Evolutionary conservation across 2,888 invertebrate genomes (phyloP), one percentile per base, ranked within the genome.

Genomic region (Sminthurinus aureus): DNA sequence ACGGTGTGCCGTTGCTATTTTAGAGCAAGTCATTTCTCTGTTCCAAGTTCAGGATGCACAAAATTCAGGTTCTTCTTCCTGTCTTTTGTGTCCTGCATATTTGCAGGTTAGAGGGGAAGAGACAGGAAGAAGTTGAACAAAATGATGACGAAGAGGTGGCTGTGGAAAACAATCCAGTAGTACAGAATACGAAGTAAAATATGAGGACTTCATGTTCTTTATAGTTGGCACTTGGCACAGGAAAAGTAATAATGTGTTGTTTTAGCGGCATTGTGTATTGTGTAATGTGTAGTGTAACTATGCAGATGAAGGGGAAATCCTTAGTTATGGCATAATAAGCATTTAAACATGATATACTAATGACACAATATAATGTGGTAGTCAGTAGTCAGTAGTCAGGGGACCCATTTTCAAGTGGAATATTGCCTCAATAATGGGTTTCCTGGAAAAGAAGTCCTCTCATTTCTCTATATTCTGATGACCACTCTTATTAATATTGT

Each of bases 321-420:
- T 79, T 79, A 67, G 79, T 71, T 67, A 67, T 79, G 79, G 69
- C 79, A 79, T 79, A 79, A 79, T 79, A 79, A 79, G 79, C 79
- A 79, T 79, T 79, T 79, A 79, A 79, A 79, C 69, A 79, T 79
- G 79, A 79, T 79, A 79, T 79, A 79, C 79, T 79, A 50, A 38
- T 22, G 15, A 0, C 15, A n/a, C 20, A 69, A n/a, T 51, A 69
- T 79, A 69, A 20, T 67, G 79, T 69, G 15, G 69, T 71, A 50
- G 79, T 69, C 79, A 22, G 69, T n/a, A n/a, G n/a, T n/a, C n/a
- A n/a, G 69, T 71, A 50, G 79, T 69, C 79, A 22, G 69, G 79
- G 79, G 79, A 79, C 79, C 69, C 79, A 69, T 79, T 78, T 78
- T 69, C 38, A 75, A 38, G 67, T n/a, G 79, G 79, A 79, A 79